Evolutionary conservation across 2,888 invertebrate genomes (phyloP), one percentile per base, ranked within the genome.

Genomic region (Tachina fera): DNA sequence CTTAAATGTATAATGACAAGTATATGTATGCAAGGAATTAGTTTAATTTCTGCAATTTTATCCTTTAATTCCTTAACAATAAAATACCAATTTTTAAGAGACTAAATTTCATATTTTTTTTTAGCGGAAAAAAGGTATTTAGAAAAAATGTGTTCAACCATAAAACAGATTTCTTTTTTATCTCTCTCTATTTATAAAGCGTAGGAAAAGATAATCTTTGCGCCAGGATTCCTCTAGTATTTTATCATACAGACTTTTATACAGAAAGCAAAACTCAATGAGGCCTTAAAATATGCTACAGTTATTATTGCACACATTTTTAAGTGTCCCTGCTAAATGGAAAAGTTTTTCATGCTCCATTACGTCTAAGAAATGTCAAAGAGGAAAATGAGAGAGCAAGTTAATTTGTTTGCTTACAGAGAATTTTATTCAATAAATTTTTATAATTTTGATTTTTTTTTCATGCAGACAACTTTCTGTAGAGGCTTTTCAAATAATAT

Each of bases 231-330:
- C 6, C 6, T 31, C n/a, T 56, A 22, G 3, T 22, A 1, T 14
- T 56, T 71, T 14, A 9, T 1, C 45, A 71, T 14, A n/a, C 14
- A 39, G 19, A 6, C 6, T 60, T 8, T 72, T 47, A 3, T 41
- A 8, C 10, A 56, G 51, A 65, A 1, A 49, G 43, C 68, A 56
- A 85, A 71, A 77, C 11, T 74, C 61, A 85, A 85, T 81, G 80
- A 81, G 53, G 76, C 81, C 77, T 74, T 58, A 70, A 81, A 81
- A 74, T 77, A 84, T 81, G 72, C 58, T 61, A 63, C 53, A 81
- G 70, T 63, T 77, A 68, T 77, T 77, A 58, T 31, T 56, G 39
- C 8, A 68, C 16, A 67, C 39, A 49, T 49, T 58, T 67, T 14
- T 74, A 60, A 65, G 58, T 78, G 11, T 8, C n/a, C 49, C 47